Evolutionary conservation across 2,113 vertebrate genomes (phyloP).

Genomic region (Odontesthes bonariensis): DNA sequence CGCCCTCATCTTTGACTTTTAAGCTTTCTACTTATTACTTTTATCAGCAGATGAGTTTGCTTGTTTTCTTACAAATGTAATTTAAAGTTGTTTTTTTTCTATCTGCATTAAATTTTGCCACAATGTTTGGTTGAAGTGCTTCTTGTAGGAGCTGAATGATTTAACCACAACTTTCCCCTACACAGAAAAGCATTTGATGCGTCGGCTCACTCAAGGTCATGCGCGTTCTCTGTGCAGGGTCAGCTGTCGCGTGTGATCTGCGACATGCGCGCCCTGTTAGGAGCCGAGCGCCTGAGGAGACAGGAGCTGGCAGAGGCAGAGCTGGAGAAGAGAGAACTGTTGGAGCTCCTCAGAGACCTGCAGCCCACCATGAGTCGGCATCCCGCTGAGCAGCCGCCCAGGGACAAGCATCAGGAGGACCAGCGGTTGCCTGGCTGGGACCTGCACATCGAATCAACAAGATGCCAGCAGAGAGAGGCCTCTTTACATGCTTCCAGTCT

Average conservation of each 20-base stretch:
- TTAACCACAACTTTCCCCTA: background rate
- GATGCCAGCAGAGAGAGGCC: constrained; percentile 60
- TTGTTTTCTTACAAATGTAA: background rate
- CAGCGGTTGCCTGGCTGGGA: constrained; percentile 38
- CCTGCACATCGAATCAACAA: background rate
- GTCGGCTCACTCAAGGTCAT: background rate
- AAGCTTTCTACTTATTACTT: no score
- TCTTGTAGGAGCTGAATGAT: background rate
- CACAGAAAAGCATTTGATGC: background rate
- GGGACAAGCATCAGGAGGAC: constrained; percentile 47
- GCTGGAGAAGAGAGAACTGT: constrained; percentile 87
- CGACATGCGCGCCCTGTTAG: constrained; percentile 86
- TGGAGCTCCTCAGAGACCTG: constrained; percentile 86
- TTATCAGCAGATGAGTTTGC: background rate
- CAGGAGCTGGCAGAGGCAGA: constrained; percentile 89
- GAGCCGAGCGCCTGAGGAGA: constrained; percentile 85
- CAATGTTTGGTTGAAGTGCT: background rate
- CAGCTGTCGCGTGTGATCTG: constrained; percentile 89
- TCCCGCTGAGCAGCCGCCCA: constrained; percentile 12
- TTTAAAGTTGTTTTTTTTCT: background rate
- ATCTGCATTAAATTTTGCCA: no score
- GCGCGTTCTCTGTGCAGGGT: constrained; percentile 73
- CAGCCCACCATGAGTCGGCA: constrained; percentile 75
- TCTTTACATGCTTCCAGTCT: constrained; percentile 53
- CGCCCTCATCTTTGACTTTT: no score